Evolutionary conservation across 2,888 invertebrate genomes (phyloP).

Genomic region (Troides aeacus): DNA sequence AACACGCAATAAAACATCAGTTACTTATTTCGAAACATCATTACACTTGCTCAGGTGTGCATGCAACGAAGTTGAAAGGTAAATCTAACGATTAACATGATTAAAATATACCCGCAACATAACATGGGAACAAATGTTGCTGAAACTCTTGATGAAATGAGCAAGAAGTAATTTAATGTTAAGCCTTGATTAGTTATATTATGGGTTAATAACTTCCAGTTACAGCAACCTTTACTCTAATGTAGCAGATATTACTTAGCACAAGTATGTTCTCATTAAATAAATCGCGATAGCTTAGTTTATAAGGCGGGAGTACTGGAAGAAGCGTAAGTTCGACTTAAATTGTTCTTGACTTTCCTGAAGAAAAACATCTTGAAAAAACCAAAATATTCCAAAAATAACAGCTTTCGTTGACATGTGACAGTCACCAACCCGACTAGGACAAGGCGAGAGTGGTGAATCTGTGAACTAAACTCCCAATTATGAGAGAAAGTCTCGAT

Average conservation of each 20-base stretch:
- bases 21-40: neutral
- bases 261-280: neutral
- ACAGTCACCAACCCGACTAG: too few relatives aligned
- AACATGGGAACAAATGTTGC: neutral
- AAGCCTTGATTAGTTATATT: slow-evolving; percentile 3
- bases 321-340: too few relatives aligned
- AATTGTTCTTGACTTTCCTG: too few relatives aligned
- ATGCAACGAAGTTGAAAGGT: neutral
- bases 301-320: too few relatives aligned
- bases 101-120: neutral
- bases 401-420: too few relatives aligned
- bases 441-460: too few relatives aligned
- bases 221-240: neutral
- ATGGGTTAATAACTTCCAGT: neutral
- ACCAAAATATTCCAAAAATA: too few relatives aligned
- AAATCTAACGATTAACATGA: neutral
- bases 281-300: too few relatives aligned
- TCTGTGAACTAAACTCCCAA: too few relatives aligned
- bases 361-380: too few relatives aligned
- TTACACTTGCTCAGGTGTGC: neutral
- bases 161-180: slow-evolving; percentile 9
- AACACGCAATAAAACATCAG: too few relatives aligned
- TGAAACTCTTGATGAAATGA: slow-evolving; percentile 7
- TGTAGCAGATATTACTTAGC: neutral
- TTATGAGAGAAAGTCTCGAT: too few relatives aligned